Evolutionary conservation across 2,888 invertebrate genomes (phyloP).

Genomic region (Conus canariensis): DNA sequence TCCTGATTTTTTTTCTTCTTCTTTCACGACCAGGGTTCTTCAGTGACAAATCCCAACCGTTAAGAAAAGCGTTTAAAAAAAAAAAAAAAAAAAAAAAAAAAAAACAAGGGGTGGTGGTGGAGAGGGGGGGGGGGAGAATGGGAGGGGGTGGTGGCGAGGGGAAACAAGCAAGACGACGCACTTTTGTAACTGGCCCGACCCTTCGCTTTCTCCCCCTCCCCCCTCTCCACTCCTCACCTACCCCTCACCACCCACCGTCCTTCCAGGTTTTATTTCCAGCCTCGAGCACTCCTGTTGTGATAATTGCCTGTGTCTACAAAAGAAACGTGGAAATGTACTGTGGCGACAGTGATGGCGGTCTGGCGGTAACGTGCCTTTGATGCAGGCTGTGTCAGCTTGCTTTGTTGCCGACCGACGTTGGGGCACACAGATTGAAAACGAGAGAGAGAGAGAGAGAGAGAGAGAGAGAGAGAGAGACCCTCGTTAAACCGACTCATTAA

Average conservation of each 20-base stretch:
- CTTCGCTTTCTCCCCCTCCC: not conserved
- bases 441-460: no score
- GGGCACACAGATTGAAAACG: no score
- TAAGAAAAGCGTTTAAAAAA: not conserved
- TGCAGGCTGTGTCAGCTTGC: not conserved
- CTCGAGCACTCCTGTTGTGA: conserved; percentile 14
- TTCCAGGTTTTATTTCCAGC: not conserved
- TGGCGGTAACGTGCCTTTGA: not conserved
- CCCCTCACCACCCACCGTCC: not conserved
- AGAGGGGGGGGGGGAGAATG: no score
- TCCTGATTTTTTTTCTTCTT: not conserved
- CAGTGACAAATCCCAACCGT: not conserved
- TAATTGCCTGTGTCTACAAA: conserved; percentile 22
- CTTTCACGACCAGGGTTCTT: not conserved
- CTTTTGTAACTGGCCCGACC: not conserved
- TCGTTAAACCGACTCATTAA: conserved; percentile 33
- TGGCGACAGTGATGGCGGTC: not conserved
- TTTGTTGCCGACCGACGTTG: not conserved
- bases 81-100: not conserved
- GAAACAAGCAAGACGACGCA: not conserved
- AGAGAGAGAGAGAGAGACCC: not conserved
- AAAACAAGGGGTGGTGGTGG: not conserved
- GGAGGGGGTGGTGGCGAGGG: not conserved
- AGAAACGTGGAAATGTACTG: conserved; percentile 20
- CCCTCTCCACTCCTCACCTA: not conserved